Base-by-base conservation (phyloP, 2,113 vertebrate genomes). In the Parotia lawesii region DNA sequence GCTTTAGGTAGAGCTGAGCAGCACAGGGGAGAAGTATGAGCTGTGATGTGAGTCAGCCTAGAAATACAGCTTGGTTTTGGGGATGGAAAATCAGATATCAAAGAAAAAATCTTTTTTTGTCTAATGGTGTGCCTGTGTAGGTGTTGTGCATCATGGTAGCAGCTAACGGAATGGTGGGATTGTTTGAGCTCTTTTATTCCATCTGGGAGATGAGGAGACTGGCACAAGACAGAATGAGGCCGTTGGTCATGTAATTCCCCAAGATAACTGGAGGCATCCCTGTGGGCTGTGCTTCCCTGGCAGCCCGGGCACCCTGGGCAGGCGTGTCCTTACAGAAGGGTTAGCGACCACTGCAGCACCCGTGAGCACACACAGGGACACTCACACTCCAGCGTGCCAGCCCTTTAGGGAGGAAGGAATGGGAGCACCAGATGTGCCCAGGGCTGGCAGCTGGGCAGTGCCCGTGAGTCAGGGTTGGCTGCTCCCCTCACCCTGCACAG, bases 291-390 rank as follows among this genome's bases (percentile, higher is more conserved):
- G 50, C 37, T 69, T 54, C n/a, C 33, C 14, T 1, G 2, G 37
- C 35, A 69, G 44, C 58, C 25, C 10, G 2, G 4, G 16, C 45
- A 4, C 23, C 23, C 35, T 27, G 48, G 15, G n/a, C 24, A 25
- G 29, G 23, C 1, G 0, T 4, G 33, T 31, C 35, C 27, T 9
- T 11, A 5, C 3, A n/a, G 51, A 15, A 10, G 5, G 13, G 21
- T 28, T 2, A 35, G 18, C 11, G 11, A 33, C 16, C 25, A 9
- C 19, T 45, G 64, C 58, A 62, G 66, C 64, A 37, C 14, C 16
- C 69, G 3, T 0, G 5, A 6, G 11, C 7, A 10, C 28, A 6
- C 35, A 19, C 27, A 9, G 1, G 3, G 38, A 31, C 51, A 9
- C 12, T 18, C 1, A 2, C 45, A 16, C 45, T 16, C 7, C 33